These are phyloP conservation scores for Gryon sp. DNA, from an alignment of 1,140 invertebrate species.

Conservation along the genomic window DNA sequence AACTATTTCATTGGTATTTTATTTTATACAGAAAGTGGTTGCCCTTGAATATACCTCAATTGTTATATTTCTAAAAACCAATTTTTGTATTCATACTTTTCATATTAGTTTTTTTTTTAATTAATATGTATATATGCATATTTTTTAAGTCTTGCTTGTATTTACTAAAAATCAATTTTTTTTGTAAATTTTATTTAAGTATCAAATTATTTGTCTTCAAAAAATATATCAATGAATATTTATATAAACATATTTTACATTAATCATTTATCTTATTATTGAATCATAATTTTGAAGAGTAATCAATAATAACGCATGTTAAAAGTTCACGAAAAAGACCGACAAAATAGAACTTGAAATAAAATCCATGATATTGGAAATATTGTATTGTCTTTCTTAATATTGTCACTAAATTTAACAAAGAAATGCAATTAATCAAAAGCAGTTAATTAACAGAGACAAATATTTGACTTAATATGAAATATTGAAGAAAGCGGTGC, in stretches of 20 bases:
- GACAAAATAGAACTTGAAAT: not conserved
- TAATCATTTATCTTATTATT: too few relatives aligned
- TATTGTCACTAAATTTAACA: conserved; percentile 7
- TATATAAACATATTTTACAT: too few relatives aligned
- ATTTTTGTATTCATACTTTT: not conserved
- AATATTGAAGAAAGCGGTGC: conserved; percentile 50
- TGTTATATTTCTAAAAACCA: too few relatives aligned
- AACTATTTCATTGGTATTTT: conserved; percentile 10
- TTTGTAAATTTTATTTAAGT: not conserved
- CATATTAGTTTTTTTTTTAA: too few relatives aligned
- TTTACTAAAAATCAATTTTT: too few relatives aligned
- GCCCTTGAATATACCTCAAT: not conserved
- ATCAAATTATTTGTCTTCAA: too few relatives aligned
- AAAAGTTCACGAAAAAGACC: not conserved
- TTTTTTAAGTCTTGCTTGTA: too few relatives aligned
- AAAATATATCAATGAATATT: too few relatives aligned
- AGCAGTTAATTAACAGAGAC: conserved; percentile 45
- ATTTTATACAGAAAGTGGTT: not conserved
- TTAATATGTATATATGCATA: too few relatives aligned
- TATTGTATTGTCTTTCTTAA: conserved; percentile 15
- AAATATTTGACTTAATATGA: conserved; percentile 57
- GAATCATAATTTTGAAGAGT: too few relatives aligned
- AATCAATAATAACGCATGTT: too few relatives aligned
- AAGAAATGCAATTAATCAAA: conserved; percentile 50
- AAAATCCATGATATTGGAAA: not conserved